phyloP scores from a whole-genome alignment of 2,888 invertebrate species.

The Phalera bucephala region DNA sequence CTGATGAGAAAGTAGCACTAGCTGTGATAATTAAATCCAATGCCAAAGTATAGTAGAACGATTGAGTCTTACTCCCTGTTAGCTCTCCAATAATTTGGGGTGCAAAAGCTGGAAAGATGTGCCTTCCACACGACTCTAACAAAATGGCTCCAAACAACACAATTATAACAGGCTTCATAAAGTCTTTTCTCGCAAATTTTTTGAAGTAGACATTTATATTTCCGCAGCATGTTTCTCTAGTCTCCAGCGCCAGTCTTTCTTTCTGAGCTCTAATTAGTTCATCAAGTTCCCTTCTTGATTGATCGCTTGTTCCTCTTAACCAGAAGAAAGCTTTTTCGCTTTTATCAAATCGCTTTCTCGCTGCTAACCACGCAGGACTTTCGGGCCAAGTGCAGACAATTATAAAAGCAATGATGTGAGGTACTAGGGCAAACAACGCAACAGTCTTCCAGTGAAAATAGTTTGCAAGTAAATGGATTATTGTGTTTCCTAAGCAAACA shows the following conservation, averaged over 20 bases:
- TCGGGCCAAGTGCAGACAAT: slow-evolving; percentile 78
- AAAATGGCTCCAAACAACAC: slow-evolving; percentile 38
- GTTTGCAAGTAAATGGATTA: slow-evolving; percentile 42
- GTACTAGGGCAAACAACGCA: slow-evolving; percentile 39
- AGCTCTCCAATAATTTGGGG: slow-evolving; percentile 52
- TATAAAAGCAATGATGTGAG: slow-evolving; percentile 35
- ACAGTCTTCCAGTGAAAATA: slow-evolving; percentile 47
- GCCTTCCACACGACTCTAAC: slow-evolving; percentile 53
- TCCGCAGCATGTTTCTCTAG: background rate
- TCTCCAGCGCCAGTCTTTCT: slow-evolving; percentile 9
- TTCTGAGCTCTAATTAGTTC: slow-evolving; percentile 48
- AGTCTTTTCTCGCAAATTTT: slow-evolving; percentile 51
- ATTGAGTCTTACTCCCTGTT: slow-evolving; percentile 38
- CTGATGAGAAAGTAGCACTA: slow-evolving; percentile 45
- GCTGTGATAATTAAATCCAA: slow-evolving; percentile 51
- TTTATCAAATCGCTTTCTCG: slow-evolving; percentile 54
- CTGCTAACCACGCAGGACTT: slow-evolving; percentile 84
- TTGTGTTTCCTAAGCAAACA: slow-evolving; percentile 45
- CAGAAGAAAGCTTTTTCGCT: slow-evolving; percentile 76
- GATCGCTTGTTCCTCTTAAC: slow-evolving; percentile 64
- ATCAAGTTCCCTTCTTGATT: slow-evolving; percentile 37
- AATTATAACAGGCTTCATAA: slow-evolving; percentile 52
- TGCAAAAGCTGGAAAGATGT: slow-evolving; percentile 57
- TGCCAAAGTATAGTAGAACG: slow-evolving; percentile 48
- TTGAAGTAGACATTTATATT: slow-evolving; percentile 28